Conservation (phyloP, 2,797 vertebrate genomes). For the Enteromius argenteus region DNA sequence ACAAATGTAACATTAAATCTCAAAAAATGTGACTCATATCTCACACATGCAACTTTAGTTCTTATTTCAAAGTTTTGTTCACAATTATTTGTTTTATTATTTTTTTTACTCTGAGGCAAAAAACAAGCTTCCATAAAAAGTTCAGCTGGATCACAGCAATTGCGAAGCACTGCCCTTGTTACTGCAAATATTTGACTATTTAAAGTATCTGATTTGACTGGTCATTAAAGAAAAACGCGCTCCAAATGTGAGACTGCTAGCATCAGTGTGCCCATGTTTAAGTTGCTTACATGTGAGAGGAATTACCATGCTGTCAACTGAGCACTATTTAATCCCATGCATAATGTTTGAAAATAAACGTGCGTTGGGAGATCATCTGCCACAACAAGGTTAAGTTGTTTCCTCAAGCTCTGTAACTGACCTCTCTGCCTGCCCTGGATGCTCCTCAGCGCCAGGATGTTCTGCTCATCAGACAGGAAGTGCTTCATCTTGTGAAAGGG, state of each 20-base stretch:
- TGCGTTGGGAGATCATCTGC: constrained; percentile 20
- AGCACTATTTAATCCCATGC: constrained; percentile 6
- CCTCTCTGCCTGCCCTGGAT: constrained; percentile 92
- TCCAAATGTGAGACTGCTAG: not conserved
- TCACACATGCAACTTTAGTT: not conserved
- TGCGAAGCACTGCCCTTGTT: not conserved
- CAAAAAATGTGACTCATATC: not conserved
- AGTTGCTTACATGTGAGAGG: constrained; percentile 5
- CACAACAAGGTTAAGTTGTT: not conserved
- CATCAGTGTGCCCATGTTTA: not conserved
- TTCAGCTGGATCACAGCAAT: not conserved
- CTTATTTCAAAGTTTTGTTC: not conserved
- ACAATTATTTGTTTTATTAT: not conserved
- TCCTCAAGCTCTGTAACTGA: constrained; percentile 66
- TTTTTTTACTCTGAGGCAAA: not conserved
- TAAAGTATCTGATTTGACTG: not conserved
- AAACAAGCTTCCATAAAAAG: constrained; percentile 17
- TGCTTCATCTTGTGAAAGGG: constrained; percentile 94
- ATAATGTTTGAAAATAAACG: constrained; percentile 18
- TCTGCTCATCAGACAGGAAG: constrained; percentile 91
- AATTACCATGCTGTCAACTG: not conserved
- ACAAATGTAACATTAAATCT: not conserved
- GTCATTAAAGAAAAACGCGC: not conserved
- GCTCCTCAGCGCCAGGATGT: constrained; percentile 89
- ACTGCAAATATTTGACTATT: not conserved